These are phyloP conservation scores for Jacana jacana DNA, from an alignment of 2,113 vertebrate genomes.

Conservation along the genomic window DNA sequence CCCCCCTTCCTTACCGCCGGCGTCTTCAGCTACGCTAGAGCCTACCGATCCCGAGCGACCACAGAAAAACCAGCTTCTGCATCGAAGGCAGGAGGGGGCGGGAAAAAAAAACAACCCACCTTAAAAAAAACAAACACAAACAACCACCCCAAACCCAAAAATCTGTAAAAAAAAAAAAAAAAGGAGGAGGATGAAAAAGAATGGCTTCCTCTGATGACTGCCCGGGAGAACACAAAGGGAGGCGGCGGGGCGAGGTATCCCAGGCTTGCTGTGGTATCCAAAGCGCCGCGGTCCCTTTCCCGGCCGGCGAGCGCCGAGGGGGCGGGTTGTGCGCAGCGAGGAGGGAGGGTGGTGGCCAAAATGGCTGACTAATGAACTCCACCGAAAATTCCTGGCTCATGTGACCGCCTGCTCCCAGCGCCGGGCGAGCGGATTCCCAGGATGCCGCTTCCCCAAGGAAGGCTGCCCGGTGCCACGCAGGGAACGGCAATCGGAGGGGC, in stretches of 20 bases:
- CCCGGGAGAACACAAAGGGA: neutral
- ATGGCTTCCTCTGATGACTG: neutral
- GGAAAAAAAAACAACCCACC: neutral
- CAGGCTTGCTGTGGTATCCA: slow-evolving; percentile 26
- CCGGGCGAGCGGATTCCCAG: slow-evolving; percentile 75
- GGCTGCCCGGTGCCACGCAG: too few species aligned
- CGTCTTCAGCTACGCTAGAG: slow-evolving; percentile 29
- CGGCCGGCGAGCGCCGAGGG: slow-evolving; percentile 68
- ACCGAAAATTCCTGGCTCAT: slow-evolving; percentile 83
- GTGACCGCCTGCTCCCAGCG: slow-evolving; percentile 87
- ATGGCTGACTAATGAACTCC: slow-evolving; percentile 92
- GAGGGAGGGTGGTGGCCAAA: slow-evolving; percentile 95
- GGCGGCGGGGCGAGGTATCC: neutral
- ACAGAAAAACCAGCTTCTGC: slow-evolving; percentile 25
- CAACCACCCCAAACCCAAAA: too few species aligned
- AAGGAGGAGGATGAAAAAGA: neutral
- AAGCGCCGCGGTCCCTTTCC: slow-evolving; percentile 52
- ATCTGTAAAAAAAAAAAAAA: neutral
- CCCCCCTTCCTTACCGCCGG: neutral
- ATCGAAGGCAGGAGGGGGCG: neutral
- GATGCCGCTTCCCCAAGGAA: slow-evolving; percentile 44
- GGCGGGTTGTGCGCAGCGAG: slow-evolving; percentile 85
- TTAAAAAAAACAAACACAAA: neutral
- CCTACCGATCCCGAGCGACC: slow-evolving; percentile 39
- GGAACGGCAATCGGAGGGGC: too few species aligned